Conservation (phyloP, 2,113 vertebrate genomes). For the Theristicus caerulescens region DNA sequence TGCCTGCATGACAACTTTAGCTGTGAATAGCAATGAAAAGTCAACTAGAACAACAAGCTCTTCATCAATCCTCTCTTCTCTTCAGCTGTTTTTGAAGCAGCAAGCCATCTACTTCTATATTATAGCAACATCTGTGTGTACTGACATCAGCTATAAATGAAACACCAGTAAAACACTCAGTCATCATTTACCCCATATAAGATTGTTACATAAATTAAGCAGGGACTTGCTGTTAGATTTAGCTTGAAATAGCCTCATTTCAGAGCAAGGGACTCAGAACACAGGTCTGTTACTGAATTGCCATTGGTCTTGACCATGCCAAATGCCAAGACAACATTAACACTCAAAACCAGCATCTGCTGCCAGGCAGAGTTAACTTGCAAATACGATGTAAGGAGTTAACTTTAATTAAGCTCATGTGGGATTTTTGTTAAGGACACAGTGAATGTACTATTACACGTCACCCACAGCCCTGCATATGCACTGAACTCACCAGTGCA, state of each 20-base stretch:
- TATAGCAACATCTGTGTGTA: background rate
- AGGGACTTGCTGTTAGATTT: background rate
- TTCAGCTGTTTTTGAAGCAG: background rate
- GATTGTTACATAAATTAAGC: background rate
- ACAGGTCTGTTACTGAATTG: background rate
- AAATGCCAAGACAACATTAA: background rate
- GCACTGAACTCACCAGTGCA: accelerated
- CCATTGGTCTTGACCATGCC: background rate
- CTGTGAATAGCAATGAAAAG: background rate
- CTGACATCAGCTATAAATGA: background rate
- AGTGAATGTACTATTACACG: background rate
- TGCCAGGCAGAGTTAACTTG: background rate
- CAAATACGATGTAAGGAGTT: background rate
- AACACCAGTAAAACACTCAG: background rate
- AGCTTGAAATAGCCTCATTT: background rate
- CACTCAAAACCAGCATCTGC: background rate
- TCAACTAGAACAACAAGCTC: background rate
- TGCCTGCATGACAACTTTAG: background rate
- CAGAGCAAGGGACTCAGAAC: background rate
- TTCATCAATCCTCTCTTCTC: background rate
- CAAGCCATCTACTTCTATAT: background rate
- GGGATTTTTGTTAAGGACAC: background rate
- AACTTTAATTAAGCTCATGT: background rate
- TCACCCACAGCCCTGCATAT: accelerated
- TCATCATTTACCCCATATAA: background rate